Base-by-base conservation (phyloP, 2,888 invertebrate genomes). In the Drepanosiphum platanoidis region DNA sequence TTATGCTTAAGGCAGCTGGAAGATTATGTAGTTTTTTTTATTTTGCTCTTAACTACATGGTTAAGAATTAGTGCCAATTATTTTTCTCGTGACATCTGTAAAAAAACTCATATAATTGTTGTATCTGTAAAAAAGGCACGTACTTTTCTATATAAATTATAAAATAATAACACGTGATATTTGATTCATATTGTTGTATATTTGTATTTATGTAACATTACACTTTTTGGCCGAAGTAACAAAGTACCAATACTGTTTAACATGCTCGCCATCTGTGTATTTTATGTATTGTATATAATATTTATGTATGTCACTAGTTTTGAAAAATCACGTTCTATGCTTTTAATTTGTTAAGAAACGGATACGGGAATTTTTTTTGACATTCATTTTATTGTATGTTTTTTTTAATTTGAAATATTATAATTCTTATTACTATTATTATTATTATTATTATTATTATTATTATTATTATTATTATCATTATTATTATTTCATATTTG, bases 371-470 rank as follows among this genome's bases (percentile, higher is more conserved):
- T 5, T 11, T 75, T 36, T 7, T 75, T 15, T 75, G 22, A 39
- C 13, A 77, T 30, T 30, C 5, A 13, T 64, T 30, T 52, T 22
- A 52, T 75, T 36, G 32, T 74, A 22, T 74, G 22, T 52, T 18
- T 52, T 52, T 52, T 52, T 18, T 52, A 52, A 18, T 22, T 58
- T 13, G 13, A 61, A 61, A 2, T 64, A 27, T 64, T 64, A 64
- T 64, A 13, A 61, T 27, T n/a, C 52, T 75, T 75, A 30, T 34
- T 32, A 72, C 42, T 70, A 30, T 39, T 36, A 70, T 70, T 1
- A 70, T 36, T 27, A 42, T 52, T 32, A 30, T 58, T 74, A 52
- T 32, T 34, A 32, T 22, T 75, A 52, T 52, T 58, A 75, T 75
- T n/a, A n/a, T n/a, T n/a, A n/a, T n/a, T n/a, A n/a, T n/a, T n/a